Base-by-base conservation (phyloP, 2,797 vertebrate species). In the Chaunax sp. region DNA sequence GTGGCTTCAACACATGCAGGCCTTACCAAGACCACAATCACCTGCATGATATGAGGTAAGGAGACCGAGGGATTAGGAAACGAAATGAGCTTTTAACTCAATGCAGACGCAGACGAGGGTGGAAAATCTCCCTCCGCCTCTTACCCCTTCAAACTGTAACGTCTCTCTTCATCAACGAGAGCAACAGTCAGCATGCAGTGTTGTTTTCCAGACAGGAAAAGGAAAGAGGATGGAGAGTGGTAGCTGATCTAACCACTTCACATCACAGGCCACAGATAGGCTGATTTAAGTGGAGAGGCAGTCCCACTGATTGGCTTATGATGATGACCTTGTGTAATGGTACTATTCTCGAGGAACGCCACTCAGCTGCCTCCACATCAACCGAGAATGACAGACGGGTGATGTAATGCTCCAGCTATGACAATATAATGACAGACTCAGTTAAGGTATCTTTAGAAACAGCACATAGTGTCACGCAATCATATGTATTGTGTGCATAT, bases 331-430 rank as follows among this genome's bases (percentile, higher is more conserved):
- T 63, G 80, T 66, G 73, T 64, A 70, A 64, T 57, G 72, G n/a
- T 61, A 33, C 78, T 77, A 59, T 78, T 75, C 54, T 45, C 56
- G 71, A 69, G 45, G 41, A 78, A 72, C 22, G 58, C 64, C 57
- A 30, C 72, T 63, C 28, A 16, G 38, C 69, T 38, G 70, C 57
- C 52, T 70, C 53, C 54, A 57, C 76, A 67, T 79, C 53, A 46
- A 78, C 72, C 15, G 63, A 44, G 62, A 76, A 51, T 65, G 74
- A 77, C 79, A 72, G 49, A 71, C 26, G 18, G 33, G 37, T 90
- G 87, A 91, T 84, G 87, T 85, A 72, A 86, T 72, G 70, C 58
- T 78, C 83, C 57, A 41, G 82, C 60, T 69, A 82, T 77, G 89
- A 83, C 76, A 70, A 5, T 56, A 50, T 89, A 89, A 89, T 87